Conservation (phyloP, 2,113 vertebrate genomes). For the Ursus arctos region DNA sequence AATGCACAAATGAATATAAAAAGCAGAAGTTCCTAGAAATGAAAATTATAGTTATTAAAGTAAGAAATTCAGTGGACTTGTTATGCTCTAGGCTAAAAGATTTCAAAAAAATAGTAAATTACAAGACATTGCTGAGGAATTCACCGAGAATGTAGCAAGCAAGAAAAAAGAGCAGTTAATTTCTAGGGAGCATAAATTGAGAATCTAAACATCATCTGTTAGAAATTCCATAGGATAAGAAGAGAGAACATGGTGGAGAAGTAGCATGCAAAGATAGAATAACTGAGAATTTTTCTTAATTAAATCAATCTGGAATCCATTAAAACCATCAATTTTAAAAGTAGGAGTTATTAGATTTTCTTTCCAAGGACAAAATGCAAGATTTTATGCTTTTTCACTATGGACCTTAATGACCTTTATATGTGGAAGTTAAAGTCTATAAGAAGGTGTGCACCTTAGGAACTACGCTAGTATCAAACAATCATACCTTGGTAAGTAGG, state of each 20-base stretch:
- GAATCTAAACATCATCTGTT: not conserved
- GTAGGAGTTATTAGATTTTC: not conserved
- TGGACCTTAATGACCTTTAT: not conserved
- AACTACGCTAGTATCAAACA: not conserved
- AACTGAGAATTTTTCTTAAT: not conserved
- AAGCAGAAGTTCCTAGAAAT: not conserved
- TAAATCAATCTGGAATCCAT: not conserved
- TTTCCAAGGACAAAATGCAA: conserved; percentile 3
- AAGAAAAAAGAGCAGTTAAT: conserved; percentile 1
- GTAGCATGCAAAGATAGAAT: not conserved
- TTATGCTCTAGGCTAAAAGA: not conserved
- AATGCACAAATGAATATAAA: not conserved
- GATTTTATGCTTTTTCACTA: not conserved
- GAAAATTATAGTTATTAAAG: conserved; percentile 22
- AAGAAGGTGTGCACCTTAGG: not conserved
- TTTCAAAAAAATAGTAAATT: not conserved
- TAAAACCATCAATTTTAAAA: not conserved
- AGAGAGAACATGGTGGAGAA: not conserved
- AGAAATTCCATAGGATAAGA: not conserved
- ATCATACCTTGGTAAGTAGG: not conserved
- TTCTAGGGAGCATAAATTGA: not conserved
- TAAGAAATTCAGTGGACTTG: not conserved
- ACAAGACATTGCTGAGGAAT: not conserved
- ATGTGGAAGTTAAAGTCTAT: not conserved
- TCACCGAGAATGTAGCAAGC: not conserved